Base-by-base conservation (phyloP, 2,888 invertebrate genomes). In the Drosophila borealis region DNA sequence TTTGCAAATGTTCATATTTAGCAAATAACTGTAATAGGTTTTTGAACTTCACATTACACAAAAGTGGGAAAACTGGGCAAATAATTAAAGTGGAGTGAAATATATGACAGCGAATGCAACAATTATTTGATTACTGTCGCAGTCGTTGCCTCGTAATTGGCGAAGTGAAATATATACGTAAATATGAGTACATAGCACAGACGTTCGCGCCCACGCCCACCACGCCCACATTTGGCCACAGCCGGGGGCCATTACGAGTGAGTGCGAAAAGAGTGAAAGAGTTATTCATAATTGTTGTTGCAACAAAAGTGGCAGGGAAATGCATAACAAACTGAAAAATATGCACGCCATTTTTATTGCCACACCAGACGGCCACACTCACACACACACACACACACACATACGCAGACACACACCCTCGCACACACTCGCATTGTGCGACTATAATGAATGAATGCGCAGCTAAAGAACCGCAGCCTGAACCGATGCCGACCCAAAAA, bases 251-350 rank as follows among this genome's bases (percentile, higher is more conserved):
- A 88, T 87, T 87, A 82, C 65, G 73, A 49, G 49, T 46, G 61
- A 19, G 46, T 57, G 39, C 42, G 33, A 21, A 21, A 10, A 34
- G 42, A 34, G 42, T 21, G 29, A 39, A 64, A 60, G 86, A 78
- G 88, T 82, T 85, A 84, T 84, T 85, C 88, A 88, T 84, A 84
- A 84, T 88, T 87, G 88, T 88, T 88, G 89, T 87, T 88, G 80
- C 81, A 60, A 72, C 71, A 74, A 88, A 74, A 83, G 87, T 88
- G 79, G 70, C 81, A 88, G 81, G 71, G 77, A 76, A 89, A 86
- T 84, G 84, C 87, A 87, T 81, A 88, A 79, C 84, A 84, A 86
- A 86, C 86, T 83, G 87, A 84, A 82, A 82, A 86, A 82, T 83
- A 82, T 82, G 80, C 87, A 74, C 77, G 77, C 84, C 79, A 85